Percentiles rank a stretch among this genome's conserved stretches.
Conservation (phyloP, 2,797 vertebrate species). For the Helicolenus hilgendorfi region DNA sequence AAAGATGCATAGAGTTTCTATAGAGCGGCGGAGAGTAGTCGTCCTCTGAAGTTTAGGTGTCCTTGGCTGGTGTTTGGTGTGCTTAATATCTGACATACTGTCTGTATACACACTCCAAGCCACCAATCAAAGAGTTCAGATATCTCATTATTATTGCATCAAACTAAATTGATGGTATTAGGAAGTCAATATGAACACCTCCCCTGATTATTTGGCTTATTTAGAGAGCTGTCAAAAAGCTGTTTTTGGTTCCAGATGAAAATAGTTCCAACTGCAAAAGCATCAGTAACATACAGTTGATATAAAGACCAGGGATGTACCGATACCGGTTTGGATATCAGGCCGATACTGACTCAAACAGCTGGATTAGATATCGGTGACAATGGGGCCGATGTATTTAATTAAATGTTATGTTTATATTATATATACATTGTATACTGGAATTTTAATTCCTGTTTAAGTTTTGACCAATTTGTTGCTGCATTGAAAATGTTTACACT, state of each 20-base stretch:
- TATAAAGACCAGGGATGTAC: background rate
- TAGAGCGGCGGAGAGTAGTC: background rate
- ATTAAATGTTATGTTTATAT: too few species aligned
- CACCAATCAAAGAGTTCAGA: slow-evolving; percentile 19
- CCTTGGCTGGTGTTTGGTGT: slow-evolving; percentile 67
- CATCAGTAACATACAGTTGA: background rate
- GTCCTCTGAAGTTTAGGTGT: slow-evolving; percentile 64
- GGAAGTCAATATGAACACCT: slow-evolving; percentile 78
- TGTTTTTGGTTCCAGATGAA: slow-evolving; percentile 75
- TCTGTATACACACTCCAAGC: slow-evolving; percentile 16
- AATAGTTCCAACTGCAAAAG: background rate
- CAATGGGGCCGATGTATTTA: too few species aligned
- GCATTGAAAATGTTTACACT: too few species aligned
- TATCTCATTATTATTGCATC: slow-evolving; percentile 88
- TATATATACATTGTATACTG: too few species aligned
- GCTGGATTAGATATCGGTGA: too few species aligned
- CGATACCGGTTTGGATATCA: too few species aligned
- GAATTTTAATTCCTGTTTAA: too few species aligned
- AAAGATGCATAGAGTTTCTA: slow-evolving; percentile 77
- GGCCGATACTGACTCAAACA: too few species aligned
- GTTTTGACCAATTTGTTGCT: too few species aligned
- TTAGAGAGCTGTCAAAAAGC: slow-evolving; percentile 77
- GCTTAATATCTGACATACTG: slow-evolving; percentile 31
- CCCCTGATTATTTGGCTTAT: slow-evolving; percentile 80
- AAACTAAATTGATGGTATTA: slow-evolving; percentile 86